These are phyloP conservation scores for Physella acuta DNA, from an alignment of 1,140 invertebrate species.

Conservation along the genomic window DNA sequence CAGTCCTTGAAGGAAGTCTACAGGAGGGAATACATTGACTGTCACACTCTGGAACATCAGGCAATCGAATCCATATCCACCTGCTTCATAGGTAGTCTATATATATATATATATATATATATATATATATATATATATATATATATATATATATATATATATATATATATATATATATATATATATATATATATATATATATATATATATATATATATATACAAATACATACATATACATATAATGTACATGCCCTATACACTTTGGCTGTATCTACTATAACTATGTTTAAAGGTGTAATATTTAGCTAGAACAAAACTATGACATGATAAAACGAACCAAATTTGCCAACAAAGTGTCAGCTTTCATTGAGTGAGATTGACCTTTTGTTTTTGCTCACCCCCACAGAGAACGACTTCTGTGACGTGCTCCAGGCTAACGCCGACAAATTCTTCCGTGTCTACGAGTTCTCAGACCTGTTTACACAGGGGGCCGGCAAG, in stretches of 20 bases:
- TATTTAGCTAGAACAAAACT: too few species aligned
- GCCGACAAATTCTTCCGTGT: too few species aligned
- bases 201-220: not conserved
- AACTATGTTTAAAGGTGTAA: too few species aligned
- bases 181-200: not conserved
- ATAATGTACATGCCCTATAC: not conserved
- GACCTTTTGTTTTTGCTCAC: too few species aligned
- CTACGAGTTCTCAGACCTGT: too few species aligned
- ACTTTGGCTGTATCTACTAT: too few species aligned
- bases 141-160: constrained; percentile 1
- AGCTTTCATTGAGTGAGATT: too few species aligned
- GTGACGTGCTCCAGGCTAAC: too few species aligned
- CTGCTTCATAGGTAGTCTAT: constrained; percentile 23
- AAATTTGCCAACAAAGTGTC: too few species aligned
- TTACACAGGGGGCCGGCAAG: too few species aligned
- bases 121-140: constrained; percentile 1
- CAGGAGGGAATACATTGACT: constrained; percentile 24
- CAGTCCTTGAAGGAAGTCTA: constrained; percentile 21
- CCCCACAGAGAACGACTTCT: too few species aligned
- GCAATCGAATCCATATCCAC: constrained; percentile 20
- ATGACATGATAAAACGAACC: too few species aligned
- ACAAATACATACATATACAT: not conserved
- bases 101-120: not conserved
- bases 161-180: not conserved
- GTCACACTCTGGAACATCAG: constrained; percentile 28